Conservation (phyloP, 1,140 invertebrate genomes). For the Saccostrea cuccullata region DNA sequence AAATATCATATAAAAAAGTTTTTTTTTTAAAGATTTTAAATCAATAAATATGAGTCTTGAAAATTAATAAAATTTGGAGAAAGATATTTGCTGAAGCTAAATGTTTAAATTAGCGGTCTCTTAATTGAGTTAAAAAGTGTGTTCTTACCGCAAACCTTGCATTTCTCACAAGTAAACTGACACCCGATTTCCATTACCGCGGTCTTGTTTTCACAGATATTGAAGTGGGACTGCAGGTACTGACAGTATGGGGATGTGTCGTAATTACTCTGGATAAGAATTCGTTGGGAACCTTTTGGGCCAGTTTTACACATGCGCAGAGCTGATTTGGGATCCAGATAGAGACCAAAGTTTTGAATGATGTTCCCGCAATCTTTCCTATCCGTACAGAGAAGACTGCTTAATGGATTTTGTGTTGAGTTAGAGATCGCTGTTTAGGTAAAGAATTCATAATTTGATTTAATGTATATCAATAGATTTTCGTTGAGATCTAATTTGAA, state of each 20-base stretch:
- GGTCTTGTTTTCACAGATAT: conserved; percentile 29
- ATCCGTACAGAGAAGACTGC: conserved; percentile 25
- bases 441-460: no score
- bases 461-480: no score
- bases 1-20: no score
- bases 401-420: not conserved
- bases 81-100: no score
- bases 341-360: conserved; percentile 32
- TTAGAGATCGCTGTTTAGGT: not conserved
- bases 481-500: no score
- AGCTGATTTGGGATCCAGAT: conserved; percentile 26
- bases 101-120: no score
- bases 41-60: not conserved
- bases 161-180: conserved; percentile 35
- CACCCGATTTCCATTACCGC: conserved; percentile 34
- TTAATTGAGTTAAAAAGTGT: not conserved
- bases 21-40: no score
- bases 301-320: conserved; percentile 13
- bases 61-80: not conserved
- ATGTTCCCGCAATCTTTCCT: conserved; percentile 29
- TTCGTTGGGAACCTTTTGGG: not conserved
- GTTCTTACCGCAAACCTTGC: conserved; percentile 18
- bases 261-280: conserved; percentile 35
- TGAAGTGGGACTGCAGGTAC: conserved; percentile 35
- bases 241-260: conserved; percentile 32